phyloP scores from a whole-genome alignment of 2,888 invertebrate genomes.

The Cataglyphis cursor region DNA sequence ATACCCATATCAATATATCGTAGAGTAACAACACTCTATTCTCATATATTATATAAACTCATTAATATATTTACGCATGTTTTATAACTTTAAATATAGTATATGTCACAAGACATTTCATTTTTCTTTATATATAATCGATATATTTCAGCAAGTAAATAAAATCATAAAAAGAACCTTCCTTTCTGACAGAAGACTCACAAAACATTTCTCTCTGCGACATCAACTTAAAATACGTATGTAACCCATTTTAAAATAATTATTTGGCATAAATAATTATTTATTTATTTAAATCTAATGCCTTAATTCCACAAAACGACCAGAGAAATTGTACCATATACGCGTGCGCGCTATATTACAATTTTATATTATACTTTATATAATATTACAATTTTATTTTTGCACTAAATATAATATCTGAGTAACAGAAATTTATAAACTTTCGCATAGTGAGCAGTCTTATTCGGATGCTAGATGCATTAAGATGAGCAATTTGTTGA shows the following conservation, averaged over 20 bases:
- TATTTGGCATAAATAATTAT: neutral
- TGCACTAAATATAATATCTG: neutral
- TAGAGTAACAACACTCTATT: neutral
- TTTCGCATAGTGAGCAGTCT: neutral
- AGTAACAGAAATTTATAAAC: neutral
- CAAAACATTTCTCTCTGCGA: neutral
- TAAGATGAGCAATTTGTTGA: neutral
- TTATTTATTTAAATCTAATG: neutral
- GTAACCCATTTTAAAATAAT: neutral
- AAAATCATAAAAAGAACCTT: neutral
- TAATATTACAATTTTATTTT: neutral
- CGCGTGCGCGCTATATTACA: neutral
- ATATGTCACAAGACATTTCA: constrained; percentile 1
- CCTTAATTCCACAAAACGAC: neutral
- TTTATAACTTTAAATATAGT: constrained; percentile 39
- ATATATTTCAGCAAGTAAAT: neutral
- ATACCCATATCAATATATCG: constrained; percentile 46
- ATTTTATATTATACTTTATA: neutral
- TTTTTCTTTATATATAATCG: neutral
- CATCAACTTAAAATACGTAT: neutral
- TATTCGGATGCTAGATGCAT: neutral
- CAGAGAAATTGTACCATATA: neutral
- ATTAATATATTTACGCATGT: constrained; percentile 27
- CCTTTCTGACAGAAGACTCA: neutral
- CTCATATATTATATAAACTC: constrained; percentile 16